Conservation (phyloP, 2,888 invertebrate genomes). For the Actias luna region DNA sequence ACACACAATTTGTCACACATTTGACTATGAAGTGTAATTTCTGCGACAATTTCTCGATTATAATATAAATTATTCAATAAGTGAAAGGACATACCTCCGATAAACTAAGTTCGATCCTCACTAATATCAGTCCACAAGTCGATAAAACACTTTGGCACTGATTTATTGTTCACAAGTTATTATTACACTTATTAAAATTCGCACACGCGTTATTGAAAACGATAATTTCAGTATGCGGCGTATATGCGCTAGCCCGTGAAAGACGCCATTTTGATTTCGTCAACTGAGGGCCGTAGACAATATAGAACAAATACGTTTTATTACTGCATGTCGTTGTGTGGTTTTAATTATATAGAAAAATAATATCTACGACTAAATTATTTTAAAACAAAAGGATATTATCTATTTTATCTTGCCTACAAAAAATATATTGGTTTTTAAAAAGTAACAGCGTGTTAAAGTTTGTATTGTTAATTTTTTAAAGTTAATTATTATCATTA, state of each 20-base stretch:
- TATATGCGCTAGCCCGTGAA: constrained; percentile 73
- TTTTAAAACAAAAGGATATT: too few species aligned
- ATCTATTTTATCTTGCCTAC: too few species aligned
- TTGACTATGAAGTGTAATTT: constrained; percentile 9
- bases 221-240: constrained; percentile 62
- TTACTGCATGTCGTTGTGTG: constrained; percentile 18
- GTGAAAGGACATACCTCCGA: constrained; percentile 79
- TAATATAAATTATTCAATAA: constrained; percentile 61
- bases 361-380: too few species aligned
- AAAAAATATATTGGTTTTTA: too few species aligned
- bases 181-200: constrained; percentile 54
- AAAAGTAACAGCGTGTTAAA: too few species aligned
- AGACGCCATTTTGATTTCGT: constrained; percentile 82
- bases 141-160: constrained; percentile 54
- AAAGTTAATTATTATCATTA: too few species aligned
- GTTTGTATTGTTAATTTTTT: too few species aligned
- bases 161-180: constrained; percentile 62
- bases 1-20: constrained; percentile 15
- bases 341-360: not conserved
- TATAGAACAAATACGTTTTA: constrained; percentile 39
- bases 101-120: constrained; percentile 32
- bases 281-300: constrained; percentile 73
- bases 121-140: constrained; percentile 42
- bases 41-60: constrained; percentile 30
- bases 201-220: constrained; percentile 56